Conservation (phyloP, 2,113 vertebrate species). For the Hiodon alosoides region DNA sequence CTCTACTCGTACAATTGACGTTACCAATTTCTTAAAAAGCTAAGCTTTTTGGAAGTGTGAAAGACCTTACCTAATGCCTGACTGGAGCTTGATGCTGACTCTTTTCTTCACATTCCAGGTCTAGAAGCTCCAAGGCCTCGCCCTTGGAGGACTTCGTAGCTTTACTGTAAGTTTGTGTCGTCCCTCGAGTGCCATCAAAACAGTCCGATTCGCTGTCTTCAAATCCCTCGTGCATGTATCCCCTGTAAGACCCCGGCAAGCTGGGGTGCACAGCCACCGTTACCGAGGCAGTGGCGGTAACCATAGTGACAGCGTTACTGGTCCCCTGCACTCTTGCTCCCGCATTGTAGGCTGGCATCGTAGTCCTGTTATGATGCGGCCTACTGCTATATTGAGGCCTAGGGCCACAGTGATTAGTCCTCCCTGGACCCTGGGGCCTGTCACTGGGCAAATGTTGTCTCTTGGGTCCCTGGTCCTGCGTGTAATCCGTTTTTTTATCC, state of each 20-base stretch:
- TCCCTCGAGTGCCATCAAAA: slow-evolving; percentile 61
- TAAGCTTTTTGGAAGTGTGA: neutral
- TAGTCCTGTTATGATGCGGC: slow-evolving; percentile 68
- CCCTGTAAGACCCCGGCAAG: slow-evolving; percentile 77
- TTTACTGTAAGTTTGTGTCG: slow-evolving; percentile 48
- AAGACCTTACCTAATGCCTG: slow-evolving; percentile 58
- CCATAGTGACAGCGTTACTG: slow-evolving; percentile 69
- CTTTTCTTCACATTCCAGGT: slow-evolving; percentile 60
- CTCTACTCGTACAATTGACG: neutral
- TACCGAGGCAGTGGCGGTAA: slow-evolving; percentile 87
- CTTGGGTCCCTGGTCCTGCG: slow-evolving; percentile 37
- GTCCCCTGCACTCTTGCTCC: slow-evolving; percentile 51
- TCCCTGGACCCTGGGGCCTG: slow-evolving; percentile 53
- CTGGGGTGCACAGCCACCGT: slow-evolving; percentile 83
- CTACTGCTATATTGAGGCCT: slow-evolving; percentile 50
- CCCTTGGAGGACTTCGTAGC: slow-evolving; percentile 55
- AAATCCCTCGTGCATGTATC: slow-evolving; percentile 73
- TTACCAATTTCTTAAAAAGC: neutral
- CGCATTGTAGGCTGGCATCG: slow-evolving; percentile 57
- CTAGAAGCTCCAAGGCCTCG: slow-evolving; percentile 74
- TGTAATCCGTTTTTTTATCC: slow-evolving; percentile 55
- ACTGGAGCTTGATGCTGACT: slow-evolving; percentile 43
- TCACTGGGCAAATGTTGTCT: slow-evolving; percentile 52
- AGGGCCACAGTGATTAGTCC: slow-evolving; percentile 57
- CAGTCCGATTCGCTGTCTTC: slow-evolving; percentile 64